Conservation (phyloP, 2,888 invertebrate species). For the Mellilla xanthometata region DNA sequence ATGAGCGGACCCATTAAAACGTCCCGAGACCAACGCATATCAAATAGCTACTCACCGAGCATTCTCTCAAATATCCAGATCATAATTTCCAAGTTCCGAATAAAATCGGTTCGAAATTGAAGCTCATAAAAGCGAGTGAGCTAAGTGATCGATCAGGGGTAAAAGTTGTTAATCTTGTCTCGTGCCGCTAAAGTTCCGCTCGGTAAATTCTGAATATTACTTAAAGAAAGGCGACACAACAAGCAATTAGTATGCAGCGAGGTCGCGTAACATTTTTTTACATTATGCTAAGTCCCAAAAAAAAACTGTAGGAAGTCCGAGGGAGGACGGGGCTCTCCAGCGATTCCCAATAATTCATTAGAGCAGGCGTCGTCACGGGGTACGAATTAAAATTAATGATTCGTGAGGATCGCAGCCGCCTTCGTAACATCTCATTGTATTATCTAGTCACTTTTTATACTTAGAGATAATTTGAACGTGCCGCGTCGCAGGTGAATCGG, state of each 20-base stretch:
- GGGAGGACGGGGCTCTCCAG: conserved; percentile 59
- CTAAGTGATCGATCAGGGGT: conserved; percentile 74
- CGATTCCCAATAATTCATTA: conserved; percentile 82
- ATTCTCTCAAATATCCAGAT: conserved; percentile 43
- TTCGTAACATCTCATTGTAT: conserved; percentile 66
- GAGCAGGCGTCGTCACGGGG: conserved; percentile 72
- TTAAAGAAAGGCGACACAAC: conserved; percentile 69
- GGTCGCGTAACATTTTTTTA: conserved; percentile 76
- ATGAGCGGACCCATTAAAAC: conserved; percentile 68
- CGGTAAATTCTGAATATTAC: conserved; percentile 63
- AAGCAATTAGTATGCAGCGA: conserved; percentile 79
- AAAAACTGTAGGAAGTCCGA: conserved; percentile 69
- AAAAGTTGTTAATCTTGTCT: conserved; percentile 77
- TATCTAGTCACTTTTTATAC: conserved; percentile 75
- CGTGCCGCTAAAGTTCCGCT: conserved; percentile 60
- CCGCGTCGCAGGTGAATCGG: conserved; percentile 64
- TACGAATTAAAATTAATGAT: conserved; percentile 82
- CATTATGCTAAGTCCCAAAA: conserved; percentile 78
- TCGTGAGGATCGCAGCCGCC: conserved; percentile 69
- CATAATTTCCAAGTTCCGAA: conserved; percentile 44
- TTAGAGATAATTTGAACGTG: conserved; percentile 66
- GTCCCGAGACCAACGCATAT: conserved; percentile 64
- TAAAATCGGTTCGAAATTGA: conserved; percentile 56
- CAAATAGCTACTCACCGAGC: conserved; percentile 49
- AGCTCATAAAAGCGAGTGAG: conserved; percentile 60